Evolutionary conservation across 2,113 vertebrate species (phyloP).

Genomic region (Sprattus sprattus): DNA sequence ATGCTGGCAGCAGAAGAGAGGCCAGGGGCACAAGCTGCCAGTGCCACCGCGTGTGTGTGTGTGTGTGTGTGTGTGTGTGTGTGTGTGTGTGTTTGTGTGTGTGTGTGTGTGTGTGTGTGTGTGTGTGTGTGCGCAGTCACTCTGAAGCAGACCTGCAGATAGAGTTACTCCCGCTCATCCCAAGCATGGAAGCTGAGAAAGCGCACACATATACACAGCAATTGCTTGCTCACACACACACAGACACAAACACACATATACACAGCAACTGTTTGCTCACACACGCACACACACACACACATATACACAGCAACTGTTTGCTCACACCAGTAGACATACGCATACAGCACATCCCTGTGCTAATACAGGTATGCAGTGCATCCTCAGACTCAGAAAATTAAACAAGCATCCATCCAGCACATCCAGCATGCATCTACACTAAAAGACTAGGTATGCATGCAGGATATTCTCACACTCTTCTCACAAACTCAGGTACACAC

Average conservation of each 20-base stretch:
- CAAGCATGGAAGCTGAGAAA: neutral
- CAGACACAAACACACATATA: neutral
- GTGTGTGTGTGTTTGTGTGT: neutral
- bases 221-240: neutral
- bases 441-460: no score
- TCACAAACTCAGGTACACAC: neutral
- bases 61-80: neutral
- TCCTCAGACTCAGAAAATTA: neutral
- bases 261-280: neutral
- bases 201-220: neutral
- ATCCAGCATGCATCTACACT: no score
- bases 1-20: neutral
- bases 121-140: constrained; percentile 9
- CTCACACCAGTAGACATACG: neutral
- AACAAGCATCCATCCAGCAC: neutral
- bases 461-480: no score
- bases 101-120: neutral
- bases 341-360: neutral
- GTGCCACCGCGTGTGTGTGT: neutral
- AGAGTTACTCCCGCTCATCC: neutral
- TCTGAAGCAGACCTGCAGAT: neutral
- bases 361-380: neutral
- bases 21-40: neutral
- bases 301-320: neutral
- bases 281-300: neutral